phyloP scores from a whole-genome alignment of 2,797 vertebrate genomes.

The Macrochelys suwanniensis region DNA sequence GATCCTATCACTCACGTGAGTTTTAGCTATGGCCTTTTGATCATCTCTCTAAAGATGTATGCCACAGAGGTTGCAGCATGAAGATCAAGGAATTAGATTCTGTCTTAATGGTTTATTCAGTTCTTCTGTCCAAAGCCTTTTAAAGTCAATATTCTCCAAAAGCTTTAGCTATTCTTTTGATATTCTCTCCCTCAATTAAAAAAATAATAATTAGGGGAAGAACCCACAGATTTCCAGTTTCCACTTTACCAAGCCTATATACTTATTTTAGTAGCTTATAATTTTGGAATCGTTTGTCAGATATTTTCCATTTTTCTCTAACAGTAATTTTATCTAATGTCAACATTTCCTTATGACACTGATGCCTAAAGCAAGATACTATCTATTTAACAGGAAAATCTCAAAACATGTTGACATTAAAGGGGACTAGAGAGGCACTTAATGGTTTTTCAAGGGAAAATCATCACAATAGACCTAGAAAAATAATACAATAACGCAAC shows the following conservation, averaged over 20 bases:
- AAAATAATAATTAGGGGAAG: rapidly evolving
- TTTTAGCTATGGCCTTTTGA: not conserved
- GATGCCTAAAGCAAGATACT: not conserved
- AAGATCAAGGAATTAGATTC: not conserved
- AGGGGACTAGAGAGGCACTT: not conserved
- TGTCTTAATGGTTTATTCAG: not conserved
- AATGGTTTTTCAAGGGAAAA: not conserved
- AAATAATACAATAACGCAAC: not conserved
- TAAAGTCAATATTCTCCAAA: not conserved
- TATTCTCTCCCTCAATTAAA: rapidly evolving
- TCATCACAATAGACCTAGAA: not conserved
- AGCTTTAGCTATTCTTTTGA: not conserved
- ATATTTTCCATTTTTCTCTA: not conserved
- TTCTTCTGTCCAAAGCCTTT: not conserved
- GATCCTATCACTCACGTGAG: not conserved
- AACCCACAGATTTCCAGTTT: not conserved
- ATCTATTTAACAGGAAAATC: not conserved
- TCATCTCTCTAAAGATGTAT: not conserved
- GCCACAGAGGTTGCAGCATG: not conserved
- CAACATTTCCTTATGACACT: not conserved
- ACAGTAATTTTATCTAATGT: not conserved
- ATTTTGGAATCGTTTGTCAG: not conserved
- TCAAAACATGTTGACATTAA: not conserved
- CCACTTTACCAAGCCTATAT: not conserved
- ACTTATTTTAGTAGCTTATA: not conserved